A percentile compares a stretch with the other conserved stretches of the same genome.
Evolutionary conservation across 1,140 invertebrate species (phyloP).

Genomic region (Penaeus indicus): DNA sequence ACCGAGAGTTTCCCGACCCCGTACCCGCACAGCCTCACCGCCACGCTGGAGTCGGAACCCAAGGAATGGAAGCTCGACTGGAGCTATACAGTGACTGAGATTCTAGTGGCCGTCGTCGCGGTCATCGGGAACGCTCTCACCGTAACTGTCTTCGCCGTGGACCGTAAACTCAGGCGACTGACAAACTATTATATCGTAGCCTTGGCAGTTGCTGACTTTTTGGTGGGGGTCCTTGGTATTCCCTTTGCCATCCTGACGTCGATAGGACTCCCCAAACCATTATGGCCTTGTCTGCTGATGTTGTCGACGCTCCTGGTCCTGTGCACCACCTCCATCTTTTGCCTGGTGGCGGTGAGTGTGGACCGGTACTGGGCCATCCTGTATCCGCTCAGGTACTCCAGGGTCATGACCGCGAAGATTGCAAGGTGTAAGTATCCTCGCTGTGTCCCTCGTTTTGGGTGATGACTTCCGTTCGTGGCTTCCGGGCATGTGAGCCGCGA

Average conservation of each 20-base stretch:
- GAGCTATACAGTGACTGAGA: constrained; percentile 82
- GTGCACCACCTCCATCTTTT: constrained; percentile 93
- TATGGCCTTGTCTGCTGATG: constrained; percentile 88
- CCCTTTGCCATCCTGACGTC: constrained; percentile 87
- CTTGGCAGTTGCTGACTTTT: constrained; percentile 85
- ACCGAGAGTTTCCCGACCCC: too few species aligned
- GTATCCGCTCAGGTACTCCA: constrained; percentile 89
- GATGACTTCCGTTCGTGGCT: not conserved
- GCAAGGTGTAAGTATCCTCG: constrained; percentile 80
- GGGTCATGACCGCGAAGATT: constrained; percentile 86
- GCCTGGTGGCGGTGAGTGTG: constrained; percentile 89
- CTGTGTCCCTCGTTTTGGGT: not conserved
- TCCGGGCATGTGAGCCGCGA: not conserved
- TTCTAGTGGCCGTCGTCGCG: constrained; percentile 84
- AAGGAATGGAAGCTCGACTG: constrained; percentile 71
- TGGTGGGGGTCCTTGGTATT: constrained; percentile 79
- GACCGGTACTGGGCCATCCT: constrained; percentile 94
- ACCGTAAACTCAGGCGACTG: constrained; percentile 81
- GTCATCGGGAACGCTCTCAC: constrained; percentile 88
- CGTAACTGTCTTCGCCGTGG: constrained; percentile 84
- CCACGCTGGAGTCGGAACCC: not conserved
- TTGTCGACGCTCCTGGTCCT: constrained; percentile 87
- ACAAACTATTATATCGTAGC: constrained; percentile 95
- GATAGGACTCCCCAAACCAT: constrained; percentile 81
- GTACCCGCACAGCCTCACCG: too few species aligned